Evolutionary conservation across 1,140 invertebrate species (phyloP).

Genomic region (Melanaphis sacchari): DNA sequence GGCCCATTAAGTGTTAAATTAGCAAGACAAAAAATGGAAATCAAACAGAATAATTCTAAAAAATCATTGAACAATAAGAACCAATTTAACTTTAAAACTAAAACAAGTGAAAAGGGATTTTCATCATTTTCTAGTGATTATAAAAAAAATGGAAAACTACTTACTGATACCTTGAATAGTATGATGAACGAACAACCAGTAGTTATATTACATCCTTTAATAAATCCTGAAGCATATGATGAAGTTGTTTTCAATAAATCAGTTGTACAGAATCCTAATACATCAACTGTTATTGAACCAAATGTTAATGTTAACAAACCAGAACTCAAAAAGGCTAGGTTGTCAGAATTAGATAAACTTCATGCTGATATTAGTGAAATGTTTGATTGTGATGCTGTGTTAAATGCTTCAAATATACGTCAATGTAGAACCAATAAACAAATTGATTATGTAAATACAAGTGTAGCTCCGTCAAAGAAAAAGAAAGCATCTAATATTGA

Average conservation of each 20-base stretch:
- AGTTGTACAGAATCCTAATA: neutral
- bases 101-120: neutral
- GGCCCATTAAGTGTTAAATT: slow-evolving; percentile 51
- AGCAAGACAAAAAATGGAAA: slow-evolving; percentile 30
- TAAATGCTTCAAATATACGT: slow-evolving; percentile 19
- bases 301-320: neutral
- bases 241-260: neutral
- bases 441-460: slow-evolving; percentile 21
- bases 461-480: neutral
- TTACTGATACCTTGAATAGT: neutral
- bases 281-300: neutral
- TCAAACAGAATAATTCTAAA: neutral
- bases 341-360: slow-evolving; percentile 47
- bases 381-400: neutral
- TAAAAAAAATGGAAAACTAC: neutral
- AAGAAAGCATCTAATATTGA: neutral
- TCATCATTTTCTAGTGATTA: neutral
- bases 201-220: neutral
- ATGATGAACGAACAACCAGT: neutral
- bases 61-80: neutral
- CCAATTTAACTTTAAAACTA: neutral
- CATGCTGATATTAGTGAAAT: slow-evolving; percentile 50
- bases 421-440: slow-evolving; percentile 45
- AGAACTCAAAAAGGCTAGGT: slow-evolving; percentile 6
- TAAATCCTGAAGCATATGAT: neutral